Evolutionary conservation across 2,888 invertebrate genomes (phyloP).

Genomic region (Xylota sylvarum): DNA sequence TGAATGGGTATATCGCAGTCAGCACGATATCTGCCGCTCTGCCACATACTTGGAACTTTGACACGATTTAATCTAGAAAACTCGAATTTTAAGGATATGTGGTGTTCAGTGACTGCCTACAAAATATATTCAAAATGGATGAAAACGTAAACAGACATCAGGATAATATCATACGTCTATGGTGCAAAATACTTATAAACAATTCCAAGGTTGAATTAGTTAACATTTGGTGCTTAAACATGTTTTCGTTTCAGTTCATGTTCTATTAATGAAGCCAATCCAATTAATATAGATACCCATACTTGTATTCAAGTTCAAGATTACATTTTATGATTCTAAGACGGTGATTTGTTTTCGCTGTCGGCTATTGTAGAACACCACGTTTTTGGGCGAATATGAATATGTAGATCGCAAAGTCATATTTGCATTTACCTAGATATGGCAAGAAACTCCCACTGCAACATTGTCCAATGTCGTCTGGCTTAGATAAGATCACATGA

Average conservation of each 20-base stretch:
- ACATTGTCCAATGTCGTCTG: background rate
- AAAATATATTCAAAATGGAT: background rate
- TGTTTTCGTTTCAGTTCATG: background rate
- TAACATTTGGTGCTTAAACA: slow-evolving; percentile 5
- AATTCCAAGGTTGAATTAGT: background rate
- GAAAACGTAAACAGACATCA: background rate
- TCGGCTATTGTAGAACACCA: background rate
- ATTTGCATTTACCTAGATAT: background rate
- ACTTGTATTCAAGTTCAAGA: background rate
- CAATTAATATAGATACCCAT: background rate
- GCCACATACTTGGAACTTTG: too few relatives aligned
- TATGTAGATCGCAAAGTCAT: background rate
- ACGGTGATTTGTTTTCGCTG: background rate
- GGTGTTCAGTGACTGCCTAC: background rate
- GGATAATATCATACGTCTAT: background rate
- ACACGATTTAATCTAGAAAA: too few relatives aligned
- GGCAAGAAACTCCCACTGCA: background rate
- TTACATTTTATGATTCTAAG: background rate
- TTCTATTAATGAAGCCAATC: background rate
- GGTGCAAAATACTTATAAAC: background rate
- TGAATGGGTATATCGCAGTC: too few relatives aligned
- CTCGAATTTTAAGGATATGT: too few relatives aligned
- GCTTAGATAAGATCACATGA: background rate
- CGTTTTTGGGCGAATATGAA: background rate
- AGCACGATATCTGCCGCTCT: too few relatives aligned